Conservation (phyloP, 2,797 vertebrate species). For the Nothura maculosa region DNA sequence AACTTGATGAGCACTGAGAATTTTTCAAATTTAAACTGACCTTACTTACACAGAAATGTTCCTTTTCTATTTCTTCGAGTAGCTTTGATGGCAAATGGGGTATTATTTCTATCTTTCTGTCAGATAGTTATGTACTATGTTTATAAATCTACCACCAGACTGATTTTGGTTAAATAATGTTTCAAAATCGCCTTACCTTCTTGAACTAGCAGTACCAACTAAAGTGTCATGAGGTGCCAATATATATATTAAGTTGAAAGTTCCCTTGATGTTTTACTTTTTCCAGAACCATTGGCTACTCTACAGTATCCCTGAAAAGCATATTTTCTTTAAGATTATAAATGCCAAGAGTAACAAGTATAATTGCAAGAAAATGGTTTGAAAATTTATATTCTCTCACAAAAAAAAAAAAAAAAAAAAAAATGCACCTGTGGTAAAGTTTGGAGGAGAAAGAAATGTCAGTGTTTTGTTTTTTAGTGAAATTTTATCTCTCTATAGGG, state of each 20-base stretch:
- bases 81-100: slow-evolving; percentile 27
- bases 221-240: slow-evolving; percentile 57
- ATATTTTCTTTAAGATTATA: slow-evolving; percentile 50
- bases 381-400: neutral
- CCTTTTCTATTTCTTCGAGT: slow-evolving; percentile 25
- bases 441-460: neutral
- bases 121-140: slow-evolving; percentile 28
- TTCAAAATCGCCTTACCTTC: slow-evolving; percentile 45
- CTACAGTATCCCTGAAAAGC: slow-evolving; percentile 11
- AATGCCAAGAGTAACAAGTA: slow-evolving; percentile 53
- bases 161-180: slow-evolving; percentile 44
- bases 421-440: slow-evolving; percentile 37
- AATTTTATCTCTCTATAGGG: neutral
- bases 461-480: slow-evolving; percentile 28
- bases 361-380: slow-evolving; percentile 26
- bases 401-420: slow-evolving; percentile 40
- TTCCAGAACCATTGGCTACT: slow-evolving; percentile 39
- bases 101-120: slow-evolving; percentile 57
- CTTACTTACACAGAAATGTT: slow-evolving; percentile 23
- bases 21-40: slow-evolving; percentile 55
- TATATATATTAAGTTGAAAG: slow-evolving; percentile 59
- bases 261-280: slow-evolving; percentile 60
- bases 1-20: slow-evolving; percentile 48
- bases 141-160: slow-evolving; percentile 50
- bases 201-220: slow-evolving; percentile 52